These are phyloP conservation scores for Lepidurus packardi DNA, from an alignment of 1,140 invertebrate genomes.

Conservation along the genomic window DNA sequence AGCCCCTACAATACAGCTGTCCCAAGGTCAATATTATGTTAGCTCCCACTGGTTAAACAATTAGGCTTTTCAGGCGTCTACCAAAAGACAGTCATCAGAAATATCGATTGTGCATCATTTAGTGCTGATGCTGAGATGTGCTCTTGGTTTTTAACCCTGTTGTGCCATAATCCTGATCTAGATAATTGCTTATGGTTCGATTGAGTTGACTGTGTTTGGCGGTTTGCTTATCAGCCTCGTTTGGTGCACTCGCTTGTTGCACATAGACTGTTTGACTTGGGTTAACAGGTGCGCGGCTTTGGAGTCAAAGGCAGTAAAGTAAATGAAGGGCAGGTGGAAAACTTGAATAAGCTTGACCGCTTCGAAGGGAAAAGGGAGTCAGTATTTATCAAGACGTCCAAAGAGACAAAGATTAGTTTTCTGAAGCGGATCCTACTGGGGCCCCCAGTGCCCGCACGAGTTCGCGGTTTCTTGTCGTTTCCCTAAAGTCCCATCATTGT, in stretches of 20 bases:
- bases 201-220: neutral
- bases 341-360: neutral
- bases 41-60: slow-evolving; percentile 18
- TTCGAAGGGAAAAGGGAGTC: neutral
- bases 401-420: neutral
- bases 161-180: neutral
- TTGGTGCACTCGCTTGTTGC: neutral
- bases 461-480: neutral
- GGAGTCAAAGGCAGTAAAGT: neutral
- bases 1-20: neutral
- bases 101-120: neutral
- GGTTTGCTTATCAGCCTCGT: neutral
- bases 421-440: neutral
- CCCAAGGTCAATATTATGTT: slow-evolving; percentile 19
- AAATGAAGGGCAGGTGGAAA: slow-evolving; percentile 3
- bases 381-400: neutral
- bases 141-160: neutral
- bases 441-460: neutral
- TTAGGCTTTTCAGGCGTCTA: neutral
- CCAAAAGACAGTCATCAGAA: neutral
- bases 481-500: neutral
- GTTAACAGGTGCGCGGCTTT: slow-evolving; percentile 18
- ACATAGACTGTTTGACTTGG: neutral
- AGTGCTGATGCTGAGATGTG: neutral
- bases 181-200: neutral